These are phyloP conservation scores for Belgica antarctica DNA, from an alignment of 2,888 invertebrate species.

Conservation along the genomic window DNA sequence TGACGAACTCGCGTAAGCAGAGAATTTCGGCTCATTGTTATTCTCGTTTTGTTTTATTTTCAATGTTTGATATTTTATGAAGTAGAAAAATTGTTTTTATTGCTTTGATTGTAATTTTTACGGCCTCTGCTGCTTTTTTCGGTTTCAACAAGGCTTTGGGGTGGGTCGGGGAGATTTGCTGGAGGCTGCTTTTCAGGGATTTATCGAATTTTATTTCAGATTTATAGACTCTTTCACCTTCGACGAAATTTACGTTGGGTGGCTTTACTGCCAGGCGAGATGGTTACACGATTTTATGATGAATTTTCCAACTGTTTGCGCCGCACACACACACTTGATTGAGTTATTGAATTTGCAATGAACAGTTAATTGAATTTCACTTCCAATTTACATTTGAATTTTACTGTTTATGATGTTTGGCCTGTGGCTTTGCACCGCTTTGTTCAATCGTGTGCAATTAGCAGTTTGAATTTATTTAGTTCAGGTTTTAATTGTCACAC, in stretches of 20 bases:
- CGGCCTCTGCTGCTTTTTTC: no score
- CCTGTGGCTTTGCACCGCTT: no score
- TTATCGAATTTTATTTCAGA: neutral
- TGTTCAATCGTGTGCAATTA: no score
- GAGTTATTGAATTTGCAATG: no score
- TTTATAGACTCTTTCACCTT: constrained; percentile 3
- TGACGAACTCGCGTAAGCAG: constrained; percentile 35
- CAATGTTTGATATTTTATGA: constrained; percentile 37
- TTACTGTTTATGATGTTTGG: no score
- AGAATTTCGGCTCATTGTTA: constrained; percentile 29
- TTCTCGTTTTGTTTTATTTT: constrained; percentile 1
- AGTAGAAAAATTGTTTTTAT: constrained; percentile 37
- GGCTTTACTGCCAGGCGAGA: no score
- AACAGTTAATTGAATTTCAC: neutral
- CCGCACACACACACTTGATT: no score
- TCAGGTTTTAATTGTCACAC: no score
- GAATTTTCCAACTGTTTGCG: no score
- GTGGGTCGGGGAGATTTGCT: neutral
- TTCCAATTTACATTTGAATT: no score
- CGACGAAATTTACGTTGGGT: neutral
- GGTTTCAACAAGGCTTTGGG: neutral
- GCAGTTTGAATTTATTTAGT: no score
- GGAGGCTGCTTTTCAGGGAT: neutral
- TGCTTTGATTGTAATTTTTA: constrained; percentile 3
- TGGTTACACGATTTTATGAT: no score